Evolutionary conservation across 2,797 vertebrate species (phyloP), one percentile per base, ranked within the genome.

Genomic region (Sebastes ruberrimus): DNA sequence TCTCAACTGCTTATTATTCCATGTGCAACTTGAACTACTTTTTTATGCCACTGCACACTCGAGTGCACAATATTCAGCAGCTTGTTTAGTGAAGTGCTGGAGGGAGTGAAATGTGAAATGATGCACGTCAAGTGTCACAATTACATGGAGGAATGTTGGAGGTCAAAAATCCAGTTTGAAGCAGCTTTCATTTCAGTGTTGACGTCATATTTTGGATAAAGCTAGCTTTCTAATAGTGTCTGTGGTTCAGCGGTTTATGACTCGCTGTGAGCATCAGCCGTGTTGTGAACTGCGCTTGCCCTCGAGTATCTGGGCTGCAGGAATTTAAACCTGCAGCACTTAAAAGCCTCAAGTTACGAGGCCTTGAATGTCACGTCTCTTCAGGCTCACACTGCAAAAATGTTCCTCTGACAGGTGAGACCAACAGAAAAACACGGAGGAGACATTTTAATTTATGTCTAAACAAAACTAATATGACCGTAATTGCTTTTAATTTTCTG

Each of bases 401-500:
- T 84, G 79, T 3, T 4, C 6, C 18, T 49, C 53, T 82, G 82
- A 80, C 80, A 86, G 83, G 78, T 87, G 87, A 78, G 63, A 71
- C 11, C 30, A 6, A 9, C 60, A 14, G 61, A 49, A 27, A 25
- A 71, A 33, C 46, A 49, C 46, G 3, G 46, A 20, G 18, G 46
- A 49, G 46, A 20, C 20, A 22, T 13, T 18, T 5, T 16, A 13
- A 18, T 30, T 57, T 13, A 32, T 11, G 28, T 25, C 35, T 5
- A 35, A 20, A 7, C 22, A 6, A 1, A 22, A n/a, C 10, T 6
- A 3, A 32, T 72, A 73, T 27, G 6, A 64, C 27, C 10, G 5
- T 70, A 22, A 86, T 76, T 80, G 10, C 71, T 65, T 77, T 73
- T 73, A 49, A 74, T 86, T 71, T 52, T 75, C 65, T 46, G 10